Percentiles rank a stretch among this genome's conserved stretches.
Evolutionary conservation across 2,888 invertebrate species (phyloP).

Genomic region (Melieria picta): DNA sequence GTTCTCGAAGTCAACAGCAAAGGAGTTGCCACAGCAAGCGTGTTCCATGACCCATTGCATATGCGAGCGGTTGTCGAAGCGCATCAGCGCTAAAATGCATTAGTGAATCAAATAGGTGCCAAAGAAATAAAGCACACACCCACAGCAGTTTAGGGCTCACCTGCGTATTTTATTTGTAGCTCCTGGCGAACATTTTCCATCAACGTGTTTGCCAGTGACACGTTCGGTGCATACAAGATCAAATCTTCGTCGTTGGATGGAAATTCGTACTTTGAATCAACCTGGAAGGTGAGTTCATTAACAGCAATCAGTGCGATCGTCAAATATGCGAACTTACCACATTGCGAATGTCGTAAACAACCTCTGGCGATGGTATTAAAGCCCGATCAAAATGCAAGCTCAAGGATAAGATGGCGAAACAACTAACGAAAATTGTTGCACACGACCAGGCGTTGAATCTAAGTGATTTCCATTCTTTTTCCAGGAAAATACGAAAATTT

Average conservation of each 20-base stretch:
- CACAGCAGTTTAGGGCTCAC: constrained; percentile 42
- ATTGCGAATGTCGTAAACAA: too few relatives aligned
- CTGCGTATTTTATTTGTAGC: constrained; percentile 47
- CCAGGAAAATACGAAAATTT: too few relatives aligned
- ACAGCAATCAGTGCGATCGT: too few relatives aligned
- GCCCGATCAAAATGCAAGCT: too few relatives aligned
- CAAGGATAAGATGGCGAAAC: too few relatives aligned
- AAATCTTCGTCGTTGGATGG: constrained; percentile 53
- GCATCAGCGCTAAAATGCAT: background rate
- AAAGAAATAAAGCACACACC: background rate
- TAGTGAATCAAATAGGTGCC: background rate
- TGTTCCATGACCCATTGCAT: constrained; percentile 55
- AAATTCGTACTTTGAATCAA: constrained; percentile 46
- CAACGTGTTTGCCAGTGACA: constrained; percentile 44
- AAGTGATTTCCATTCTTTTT: too few relatives aligned
- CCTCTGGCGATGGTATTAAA: too few relatives aligned
- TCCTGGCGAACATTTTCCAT: constrained; percentile 54
- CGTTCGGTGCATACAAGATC: constrained; percentile 53
- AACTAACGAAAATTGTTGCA: too few relatives aligned
- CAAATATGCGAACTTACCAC: too few relatives aligned
- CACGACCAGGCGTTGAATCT: too few relatives aligned
- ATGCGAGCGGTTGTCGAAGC: constrained; percentile 42
- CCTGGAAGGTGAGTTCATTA: constrained; percentile 39
- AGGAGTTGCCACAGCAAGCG: constrained; percentile 52
- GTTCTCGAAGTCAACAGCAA: constrained; percentile 52